phyloP scores from a whole-genome alignment of 2,797 vertebrate genomes.

The Sorex maritimensis region DNA sequence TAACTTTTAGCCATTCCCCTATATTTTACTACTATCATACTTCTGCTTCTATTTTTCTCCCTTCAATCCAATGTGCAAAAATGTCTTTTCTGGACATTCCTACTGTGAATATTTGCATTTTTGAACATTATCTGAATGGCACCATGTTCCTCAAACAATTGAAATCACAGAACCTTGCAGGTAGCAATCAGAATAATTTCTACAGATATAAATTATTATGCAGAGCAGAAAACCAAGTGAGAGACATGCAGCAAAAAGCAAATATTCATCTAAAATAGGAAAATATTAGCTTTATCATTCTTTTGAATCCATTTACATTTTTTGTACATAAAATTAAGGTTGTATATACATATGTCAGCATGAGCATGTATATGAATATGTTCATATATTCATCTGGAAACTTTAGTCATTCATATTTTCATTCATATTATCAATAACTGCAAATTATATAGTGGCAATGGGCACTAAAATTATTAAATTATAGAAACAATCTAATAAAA shows the following conservation, averaged over 20 bases:
- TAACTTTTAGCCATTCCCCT: conserved; percentile 49
- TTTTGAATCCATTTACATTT: conserved; percentile 33
- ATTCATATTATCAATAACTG: background rate
- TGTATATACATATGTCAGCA: background rate
- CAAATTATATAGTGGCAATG: background rate
- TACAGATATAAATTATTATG: conserved; percentile 44
- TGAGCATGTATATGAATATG: background rate
- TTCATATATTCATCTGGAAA: background rate
- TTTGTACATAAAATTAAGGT: conserved; percentile 4
- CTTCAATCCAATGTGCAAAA: conserved; percentile 75
- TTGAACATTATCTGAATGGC: conserved; percentile 80
- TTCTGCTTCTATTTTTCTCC: conserved; percentile 48
- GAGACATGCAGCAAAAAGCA: conserved; percentile 14
- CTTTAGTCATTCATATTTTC: background rate
- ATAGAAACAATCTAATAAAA: background rate
- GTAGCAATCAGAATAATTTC: conserved; percentile 76
- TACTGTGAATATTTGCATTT: conserved; percentile 84
- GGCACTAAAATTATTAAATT: background rate
- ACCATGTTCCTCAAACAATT: conserved; percentile 72
- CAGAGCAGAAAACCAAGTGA: conserved; percentile 62
- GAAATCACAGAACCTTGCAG: conserved; percentile 80
- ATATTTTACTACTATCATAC: conserved; percentile 79
- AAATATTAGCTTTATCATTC: background rate
- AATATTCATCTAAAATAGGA: conserved; percentile 54
- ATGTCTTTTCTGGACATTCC: conserved; percentile 81